phyloP scores from a whole-genome alignment of 37 sponge, comb jelly and placozoan genomes.

The Cladorhizidae sp. region DNA sequence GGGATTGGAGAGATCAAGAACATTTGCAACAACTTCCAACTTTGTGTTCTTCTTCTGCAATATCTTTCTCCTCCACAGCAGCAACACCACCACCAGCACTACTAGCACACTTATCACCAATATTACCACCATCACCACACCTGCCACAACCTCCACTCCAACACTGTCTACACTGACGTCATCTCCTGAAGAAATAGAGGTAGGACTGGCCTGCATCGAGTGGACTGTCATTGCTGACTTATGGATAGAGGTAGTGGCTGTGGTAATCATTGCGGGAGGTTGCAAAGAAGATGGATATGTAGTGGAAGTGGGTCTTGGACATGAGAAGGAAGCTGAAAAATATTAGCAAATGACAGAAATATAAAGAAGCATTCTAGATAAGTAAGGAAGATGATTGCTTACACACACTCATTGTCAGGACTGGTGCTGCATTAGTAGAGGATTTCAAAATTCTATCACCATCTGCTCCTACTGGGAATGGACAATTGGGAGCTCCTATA shows the following conservation, averaged over 20 bases:
- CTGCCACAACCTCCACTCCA: background rate
- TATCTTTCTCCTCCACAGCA: background rate
- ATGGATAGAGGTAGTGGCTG: background rate
- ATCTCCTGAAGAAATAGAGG: background rate
- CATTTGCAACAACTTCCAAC: background rate
- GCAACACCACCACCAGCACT: background rate
- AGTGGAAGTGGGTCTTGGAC: too few species aligned
- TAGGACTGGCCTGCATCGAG: background rate
- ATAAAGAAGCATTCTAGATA: too few species aligned
- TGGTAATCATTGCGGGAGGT: too few species aligned
- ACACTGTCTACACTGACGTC: background rate
- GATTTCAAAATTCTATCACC: background rate
- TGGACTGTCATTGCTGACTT: background rate
- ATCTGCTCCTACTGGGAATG: conserved; percentile 2
- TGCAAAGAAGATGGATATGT: too few species aligned
- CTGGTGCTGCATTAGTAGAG: conserved; percentile 16
- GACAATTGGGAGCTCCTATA: background rate
- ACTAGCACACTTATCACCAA: background rate
- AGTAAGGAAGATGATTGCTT: too few species aligned
- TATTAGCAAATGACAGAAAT: too few species aligned
- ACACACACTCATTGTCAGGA: background rate
- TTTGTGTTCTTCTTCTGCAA: background rate
- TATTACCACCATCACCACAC: background rate
- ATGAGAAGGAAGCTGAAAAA: too few species aligned
- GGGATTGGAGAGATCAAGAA: conserved; percentile 4